A percentile compares a stretch with the other conserved stretches of the same genome.
Conservation (phyloP, 1,140 invertebrate species). For the Calephelis virginiensis region DNA sequence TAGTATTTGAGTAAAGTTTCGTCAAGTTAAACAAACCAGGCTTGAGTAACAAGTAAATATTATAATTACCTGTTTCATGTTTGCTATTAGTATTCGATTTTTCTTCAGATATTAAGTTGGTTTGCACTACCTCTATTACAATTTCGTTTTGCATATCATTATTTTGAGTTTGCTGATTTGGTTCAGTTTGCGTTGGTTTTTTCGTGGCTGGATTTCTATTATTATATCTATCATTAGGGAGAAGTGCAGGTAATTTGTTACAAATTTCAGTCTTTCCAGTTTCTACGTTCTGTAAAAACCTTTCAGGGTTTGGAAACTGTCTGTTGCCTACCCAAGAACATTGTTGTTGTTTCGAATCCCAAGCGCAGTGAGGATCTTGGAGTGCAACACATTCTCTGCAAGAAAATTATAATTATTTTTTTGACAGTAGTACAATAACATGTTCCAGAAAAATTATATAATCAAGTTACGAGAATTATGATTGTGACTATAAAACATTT, state of each 20-base stretch:
- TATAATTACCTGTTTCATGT: slow-evolving; percentile 63
- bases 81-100: slow-evolving; percentile 54
- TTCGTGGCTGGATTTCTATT: slow-evolving; percentile 68
- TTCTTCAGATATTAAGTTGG: slow-evolving; percentile 61
- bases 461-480: no score
- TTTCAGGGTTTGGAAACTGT: slow-evolving; percentile 82
- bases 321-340: slow-evolving; percentile 86
- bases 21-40: background rate
- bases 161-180: slow-evolving; percentile 48
- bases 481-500: no score
- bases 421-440: no score
- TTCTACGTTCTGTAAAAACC: slow-evolving; percentile 86
- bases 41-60: background rate
- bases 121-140: slow-evolving; percentile 69
- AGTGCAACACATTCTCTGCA: slow-evolving; percentile 92
- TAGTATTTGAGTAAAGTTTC: background rate
- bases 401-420: slow-evolving; percentile 44
- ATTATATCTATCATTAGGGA: slow-evolving; percentile 55
- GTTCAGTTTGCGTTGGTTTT: slow-evolving; percentile 56
- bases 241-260: slow-evolving; percentile 77
- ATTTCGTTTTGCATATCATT: slow-evolving; percentile 71
- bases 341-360: slow-evolving; percentile 88
- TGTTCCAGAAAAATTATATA: no score
- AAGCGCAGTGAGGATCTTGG: slow-evolving; percentile 98
- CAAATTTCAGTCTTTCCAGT: slow-evolving; percentile 84